Conservation (phyloP, 1,140 invertebrate species). For the Drosophila dunni region DNA sequence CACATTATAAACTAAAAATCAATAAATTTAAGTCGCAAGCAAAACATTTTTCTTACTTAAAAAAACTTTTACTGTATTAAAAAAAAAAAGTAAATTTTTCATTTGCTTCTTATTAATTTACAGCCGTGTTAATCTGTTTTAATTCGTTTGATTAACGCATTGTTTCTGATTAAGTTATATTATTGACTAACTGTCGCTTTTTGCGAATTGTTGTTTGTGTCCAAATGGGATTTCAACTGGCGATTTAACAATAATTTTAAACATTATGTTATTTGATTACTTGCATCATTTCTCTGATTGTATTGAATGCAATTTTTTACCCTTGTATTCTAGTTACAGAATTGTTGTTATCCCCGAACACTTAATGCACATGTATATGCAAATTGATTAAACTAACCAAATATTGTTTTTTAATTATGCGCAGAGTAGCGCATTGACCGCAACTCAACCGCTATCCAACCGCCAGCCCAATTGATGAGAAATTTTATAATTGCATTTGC, state of each 20-base stretch:
- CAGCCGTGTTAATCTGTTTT: neutral
- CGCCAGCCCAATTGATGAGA: constrained; percentile 71
- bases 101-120: too few relatives aligned
- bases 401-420: constrained; percentile 83
- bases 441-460: constrained; percentile 57
- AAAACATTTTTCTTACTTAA: too few relatives aligned
- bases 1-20: too few relatives aligned
- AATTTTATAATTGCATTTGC: constrained; percentile 81
- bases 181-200: constrained; percentile 12
- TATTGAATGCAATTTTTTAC: too few relatives aligned
- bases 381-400: constrained; percentile 83
- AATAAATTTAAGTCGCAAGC: too few relatives aligned
- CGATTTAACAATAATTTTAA: constrained; percentile 25
- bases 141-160: constrained; percentile 35
- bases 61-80: too few relatives aligned
- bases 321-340: constrained; percentile 18
- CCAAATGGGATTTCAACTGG: constrained; percentile 4
- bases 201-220: constrained; percentile 1
- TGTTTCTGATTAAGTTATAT: constrained; percentile 38
- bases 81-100: too few relatives aligned
- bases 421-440: constrained; percentile 63
- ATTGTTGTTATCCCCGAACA: constrained; percentile 12
- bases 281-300: constrained; percentile 2
- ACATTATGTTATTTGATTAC: constrained; percentile 22
- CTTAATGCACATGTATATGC: constrained; percentile 56